These are phyloP conservation scores for Myodes glareolus DNA, from an alignment of 2,113 vertebrate genomes.

Conservation along the genomic window DNA sequence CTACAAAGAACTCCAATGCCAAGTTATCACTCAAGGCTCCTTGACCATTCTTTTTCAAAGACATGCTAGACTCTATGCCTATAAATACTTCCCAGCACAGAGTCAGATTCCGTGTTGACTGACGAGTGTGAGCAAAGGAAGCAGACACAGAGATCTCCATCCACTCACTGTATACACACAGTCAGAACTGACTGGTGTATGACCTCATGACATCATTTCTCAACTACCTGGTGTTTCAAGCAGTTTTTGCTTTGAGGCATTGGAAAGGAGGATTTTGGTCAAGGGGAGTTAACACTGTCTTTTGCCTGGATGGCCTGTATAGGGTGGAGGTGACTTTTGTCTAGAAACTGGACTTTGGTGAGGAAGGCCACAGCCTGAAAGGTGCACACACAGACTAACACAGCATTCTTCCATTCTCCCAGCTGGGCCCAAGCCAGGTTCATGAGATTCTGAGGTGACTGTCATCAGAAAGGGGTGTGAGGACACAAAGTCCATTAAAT, in stretches of 20 bases:
- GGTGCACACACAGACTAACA: not conserved
- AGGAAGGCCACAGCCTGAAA: not conserved
- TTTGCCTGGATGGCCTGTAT: no score
- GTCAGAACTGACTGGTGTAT: not conserved
- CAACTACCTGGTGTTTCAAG: not conserved
- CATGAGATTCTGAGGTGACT: not conserved
- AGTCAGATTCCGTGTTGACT: not conserved
- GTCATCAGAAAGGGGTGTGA: not conserved
- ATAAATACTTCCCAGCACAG: not conserved
- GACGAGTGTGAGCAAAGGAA: no score
- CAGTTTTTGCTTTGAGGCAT: not conserved
- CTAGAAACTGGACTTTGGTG: not conserved
- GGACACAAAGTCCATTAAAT: not conserved
- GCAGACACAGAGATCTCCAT: not conserved
- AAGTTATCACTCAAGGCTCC: not conserved
- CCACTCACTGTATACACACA: not conserved
- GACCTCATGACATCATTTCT: not conserved
- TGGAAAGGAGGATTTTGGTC: not conserved
- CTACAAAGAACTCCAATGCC: not conserved
- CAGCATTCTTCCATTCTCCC: not conserved
- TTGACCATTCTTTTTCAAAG: not conserved
- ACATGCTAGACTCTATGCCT: not conserved
- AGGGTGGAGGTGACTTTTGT: no score
- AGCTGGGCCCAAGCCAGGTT: not conserved
- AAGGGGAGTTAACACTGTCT: not conserved